These are phyloP conservation scores for Exephanes ischioxanthus DNA, from an alignment of 2,888 invertebrate genomes.

Conservation along the genomic window DNA sequence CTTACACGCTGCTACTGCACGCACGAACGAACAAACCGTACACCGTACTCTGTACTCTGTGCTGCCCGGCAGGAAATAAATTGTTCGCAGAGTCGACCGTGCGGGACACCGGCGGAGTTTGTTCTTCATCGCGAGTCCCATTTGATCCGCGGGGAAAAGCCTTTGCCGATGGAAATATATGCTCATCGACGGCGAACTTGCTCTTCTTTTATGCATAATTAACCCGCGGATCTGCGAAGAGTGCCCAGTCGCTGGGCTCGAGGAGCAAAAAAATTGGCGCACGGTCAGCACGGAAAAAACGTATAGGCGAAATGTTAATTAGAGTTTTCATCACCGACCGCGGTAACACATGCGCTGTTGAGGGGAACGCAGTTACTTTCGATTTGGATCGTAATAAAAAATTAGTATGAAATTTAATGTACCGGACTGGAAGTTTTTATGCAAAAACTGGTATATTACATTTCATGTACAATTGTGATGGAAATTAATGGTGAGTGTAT, in stretches of 20 bases:
- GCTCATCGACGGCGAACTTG: conserved; percentile 1
- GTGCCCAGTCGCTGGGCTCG: background rate
- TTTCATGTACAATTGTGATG: too few species aligned
- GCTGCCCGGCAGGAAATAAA: conserved; percentile 36
- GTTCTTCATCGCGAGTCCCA: conserved; percentile 4
- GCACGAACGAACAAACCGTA: conserved; percentile 39
- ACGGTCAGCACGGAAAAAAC: too few species aligned
- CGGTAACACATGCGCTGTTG: too few species aligned
- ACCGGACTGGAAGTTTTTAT: too few species aligned
- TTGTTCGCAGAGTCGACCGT: conserved; percentile 17
- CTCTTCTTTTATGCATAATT: background rate
- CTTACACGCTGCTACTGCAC: conserved; percentile 20
- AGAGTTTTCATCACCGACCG: too few species aligned
- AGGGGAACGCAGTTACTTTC: too few species aligned
- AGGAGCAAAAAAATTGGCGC: too few species aligned
- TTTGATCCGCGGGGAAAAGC: background rate
- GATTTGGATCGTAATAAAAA: too few species aligned
- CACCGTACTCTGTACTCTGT: background rate
- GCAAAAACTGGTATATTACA: too few species aligned
- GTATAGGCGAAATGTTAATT: too few species aligned
- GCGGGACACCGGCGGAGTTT: conserved; percentile 11
- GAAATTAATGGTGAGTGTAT: too few species aligned
- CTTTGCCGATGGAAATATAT: background rate
- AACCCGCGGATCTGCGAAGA: background rate
- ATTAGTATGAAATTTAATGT: too few species aligned